phyloP scores from a whole-genome alignment of 2,113 vertebrate species.

The Oryctolagus cuniculus region DNA sequence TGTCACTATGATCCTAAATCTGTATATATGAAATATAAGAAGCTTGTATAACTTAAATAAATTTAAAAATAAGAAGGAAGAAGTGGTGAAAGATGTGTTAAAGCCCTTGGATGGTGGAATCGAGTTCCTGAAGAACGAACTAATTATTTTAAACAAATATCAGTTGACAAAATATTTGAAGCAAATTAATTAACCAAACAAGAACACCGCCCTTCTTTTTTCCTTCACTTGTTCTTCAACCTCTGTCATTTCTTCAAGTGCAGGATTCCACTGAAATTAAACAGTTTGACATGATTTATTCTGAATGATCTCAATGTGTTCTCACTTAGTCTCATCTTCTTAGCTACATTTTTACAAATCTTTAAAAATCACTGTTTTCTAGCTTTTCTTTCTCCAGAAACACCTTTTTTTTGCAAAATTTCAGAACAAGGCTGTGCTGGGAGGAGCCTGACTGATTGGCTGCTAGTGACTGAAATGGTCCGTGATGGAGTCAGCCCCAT shows the following conservation, averaged over 20 bases:
- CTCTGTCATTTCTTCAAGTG: background rate
- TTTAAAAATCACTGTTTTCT: background rate
- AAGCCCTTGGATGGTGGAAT: background rate
- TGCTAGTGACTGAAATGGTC: background rate
- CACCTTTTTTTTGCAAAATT: background rate
- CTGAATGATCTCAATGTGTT: background rate
- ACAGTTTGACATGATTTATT: background rate
- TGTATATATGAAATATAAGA: no score
- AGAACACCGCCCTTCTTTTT: background rate
- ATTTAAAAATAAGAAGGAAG: background rate
- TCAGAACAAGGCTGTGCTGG: background rate
- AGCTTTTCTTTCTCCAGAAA: background rate
- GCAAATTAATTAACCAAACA: background rate
- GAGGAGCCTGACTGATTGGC: background rate
- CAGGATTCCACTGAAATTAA: background rate
- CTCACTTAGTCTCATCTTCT: background rate
- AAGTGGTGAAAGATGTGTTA: background rate
- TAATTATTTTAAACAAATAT: background rate
- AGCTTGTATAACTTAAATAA: no score
- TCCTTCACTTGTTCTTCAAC: background rate
- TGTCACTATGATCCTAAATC: no score
- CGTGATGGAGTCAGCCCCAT: background rate
- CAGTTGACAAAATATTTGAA: background rate
- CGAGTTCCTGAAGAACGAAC: background rate
- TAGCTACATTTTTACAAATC: constrained; percentile 38